Conservation (phyloP, 2,113 vertebrate genomes). For the Philantomba maxwellii region DNA sequence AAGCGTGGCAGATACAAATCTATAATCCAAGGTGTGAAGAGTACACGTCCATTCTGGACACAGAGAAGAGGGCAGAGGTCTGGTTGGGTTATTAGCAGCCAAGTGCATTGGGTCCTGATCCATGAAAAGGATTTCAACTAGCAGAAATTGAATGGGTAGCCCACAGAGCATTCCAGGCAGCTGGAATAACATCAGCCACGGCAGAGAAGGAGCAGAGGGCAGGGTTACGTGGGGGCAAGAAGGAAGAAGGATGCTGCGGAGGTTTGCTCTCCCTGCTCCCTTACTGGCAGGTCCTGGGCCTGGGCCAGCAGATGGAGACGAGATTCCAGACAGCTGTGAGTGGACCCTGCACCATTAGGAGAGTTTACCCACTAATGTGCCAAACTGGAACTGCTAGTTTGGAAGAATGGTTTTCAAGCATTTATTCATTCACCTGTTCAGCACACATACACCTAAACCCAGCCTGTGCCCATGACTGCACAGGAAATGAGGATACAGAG, state of each 20-base stretch:
- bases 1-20: background rate
- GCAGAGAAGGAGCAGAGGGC: background rate
- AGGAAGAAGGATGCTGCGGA: background rate
- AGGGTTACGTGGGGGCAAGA: rapidly evolving
- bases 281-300: background rate
- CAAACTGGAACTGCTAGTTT: background rate
- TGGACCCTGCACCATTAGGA: background rate
- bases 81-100: background rate
- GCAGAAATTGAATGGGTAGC: too few relatives aligned
- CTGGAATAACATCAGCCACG: background rate
- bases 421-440: background rate
- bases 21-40: background rate
- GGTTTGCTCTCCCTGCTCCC: background rate
- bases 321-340: background rate
- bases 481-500: background rate
- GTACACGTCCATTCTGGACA: background rate
- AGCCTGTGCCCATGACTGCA: background rate
- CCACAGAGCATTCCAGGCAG: background rate
- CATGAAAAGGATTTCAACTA: background rate
- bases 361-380: background rate
- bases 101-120: background rate
- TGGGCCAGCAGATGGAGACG: rapidly evolving
- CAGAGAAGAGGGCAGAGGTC: background rate
- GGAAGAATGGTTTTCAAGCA: background rate
- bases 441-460: background rate